Base-by-base conservation (phyloP, 2,113 vertebrate genomes). In the Antechinus flavipes region DNA sequence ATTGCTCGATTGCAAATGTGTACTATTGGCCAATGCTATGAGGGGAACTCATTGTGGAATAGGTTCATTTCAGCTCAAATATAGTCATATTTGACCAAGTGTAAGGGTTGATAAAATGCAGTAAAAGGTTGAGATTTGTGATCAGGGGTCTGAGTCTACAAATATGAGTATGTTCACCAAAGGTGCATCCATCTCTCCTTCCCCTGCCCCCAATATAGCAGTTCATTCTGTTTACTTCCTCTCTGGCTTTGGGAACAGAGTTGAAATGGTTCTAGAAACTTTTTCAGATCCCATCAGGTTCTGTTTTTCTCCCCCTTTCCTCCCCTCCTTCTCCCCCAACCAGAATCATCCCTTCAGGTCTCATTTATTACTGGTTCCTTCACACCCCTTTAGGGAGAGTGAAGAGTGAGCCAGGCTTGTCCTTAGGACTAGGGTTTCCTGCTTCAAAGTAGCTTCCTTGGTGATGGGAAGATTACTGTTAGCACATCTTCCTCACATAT, bases 271-370 rank as follows among this genome's bases (percentile, higher is more conserved):
- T 84, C 11, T 35, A 68, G 58, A 68, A 35, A 84, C 19, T 42
- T n/a, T 76, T 76, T 22, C 16, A 19, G 19, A 42, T 42, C 19
- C 68, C n/a, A 42, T 42, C 35, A 23, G 19, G 68, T 19, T 22
- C 68, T n/a, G 16, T 68, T 35, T 4, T 42, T 42, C 42, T 42
- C 42, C 42, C 42, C 42, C 42, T 42, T 42, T 42, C 42, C 50
- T 0, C 7, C 50, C 50, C 50, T n/a, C 50, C 22, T 4, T 0
- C 23, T 22, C 22, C 54, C 0, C 54, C 54, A 24, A 7, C 35
- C 16, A 84, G 50, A 14, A 89, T 90, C n/a, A 10, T 94, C 94
- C 90, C 76, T 96, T 96, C 90, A 49, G 94, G 58, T 30, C 95
- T 49, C 91, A 89, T 91, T 54, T n/a, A 93, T 76, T 90, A 8